Evolutionary conservation across 2,113 vertebrate genomes (phyloP).

Genomic region (Calypte anna): DNA sequence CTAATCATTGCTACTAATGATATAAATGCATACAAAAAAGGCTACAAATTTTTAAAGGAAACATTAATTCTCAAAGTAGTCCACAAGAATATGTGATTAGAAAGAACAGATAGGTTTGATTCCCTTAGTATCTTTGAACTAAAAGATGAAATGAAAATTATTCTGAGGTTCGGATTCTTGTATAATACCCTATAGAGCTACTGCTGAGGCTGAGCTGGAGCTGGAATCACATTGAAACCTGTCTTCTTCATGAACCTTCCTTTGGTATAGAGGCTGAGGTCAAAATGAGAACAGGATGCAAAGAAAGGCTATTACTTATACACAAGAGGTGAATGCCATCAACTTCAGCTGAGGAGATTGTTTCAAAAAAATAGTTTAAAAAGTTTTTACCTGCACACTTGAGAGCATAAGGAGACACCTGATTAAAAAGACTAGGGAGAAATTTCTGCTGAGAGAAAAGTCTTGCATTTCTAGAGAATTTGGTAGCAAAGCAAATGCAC

Average conservation of each 20-base stretch:
- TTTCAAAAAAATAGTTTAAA: not conserved
- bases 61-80: not conserved
- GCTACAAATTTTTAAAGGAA: not conserved
- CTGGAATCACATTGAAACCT: not conserved
- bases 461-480: not conserved
- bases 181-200: not conserved
- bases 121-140: not conserved
- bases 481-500: not conserved
- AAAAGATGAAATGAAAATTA: not conserved
- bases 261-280: not conserved
- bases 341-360: not conserved
- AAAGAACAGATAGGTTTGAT: not conserved
- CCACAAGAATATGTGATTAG: not conserved
- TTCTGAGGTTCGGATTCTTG: not conserved
- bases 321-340: not conserved
- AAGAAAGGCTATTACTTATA: not conserved
- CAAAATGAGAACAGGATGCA: not conserved
- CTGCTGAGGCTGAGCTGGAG: not conserved
- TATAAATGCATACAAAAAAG: not conserved
- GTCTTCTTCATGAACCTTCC: not conserved
- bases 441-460: not conserved
- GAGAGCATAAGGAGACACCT: not conserved
- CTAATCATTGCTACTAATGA: not conserved
- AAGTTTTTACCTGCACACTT: rapidly evolving
- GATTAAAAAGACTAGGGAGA: not conserved